phyloP scores from a whole-genome alignment of 1,140 invertebrate genomes.

The Dendroctonus ponderosae region DNA sequence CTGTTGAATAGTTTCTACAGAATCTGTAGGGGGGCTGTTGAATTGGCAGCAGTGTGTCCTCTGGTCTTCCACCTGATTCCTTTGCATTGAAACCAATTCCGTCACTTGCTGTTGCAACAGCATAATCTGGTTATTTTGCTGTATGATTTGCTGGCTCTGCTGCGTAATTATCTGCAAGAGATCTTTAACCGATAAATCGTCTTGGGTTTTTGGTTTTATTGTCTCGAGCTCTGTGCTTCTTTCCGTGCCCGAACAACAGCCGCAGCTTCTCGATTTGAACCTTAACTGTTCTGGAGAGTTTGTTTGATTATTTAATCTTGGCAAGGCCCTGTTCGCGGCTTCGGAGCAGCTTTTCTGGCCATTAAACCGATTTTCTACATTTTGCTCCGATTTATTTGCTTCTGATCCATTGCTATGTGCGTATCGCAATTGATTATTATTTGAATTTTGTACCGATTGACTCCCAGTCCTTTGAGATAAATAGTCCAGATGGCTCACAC shows the following conservation, averaged over 20 bases:
- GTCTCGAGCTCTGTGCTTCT: too few relatives aligned
- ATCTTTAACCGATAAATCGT: constrained; percentile 56
- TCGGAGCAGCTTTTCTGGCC: too few relatives aligned
- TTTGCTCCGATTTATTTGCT: too few relatives aligned
- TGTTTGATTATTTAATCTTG: too few relatives aligned
- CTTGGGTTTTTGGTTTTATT: constrained; percentile 30
- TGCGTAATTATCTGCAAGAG: constrained; percentile 59
- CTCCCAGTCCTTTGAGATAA: background rate
- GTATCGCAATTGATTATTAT: background rate
- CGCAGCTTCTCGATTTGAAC: too few relatives aligned
- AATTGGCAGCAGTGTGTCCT: background rate
- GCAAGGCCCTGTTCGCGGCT: too few relatives aligned
- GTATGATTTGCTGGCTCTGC: constrained; percentile 57
- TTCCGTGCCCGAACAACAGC: too few relatives aligned
- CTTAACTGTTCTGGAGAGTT: too few relatives aligned
- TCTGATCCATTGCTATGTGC: too few relatives aligned
- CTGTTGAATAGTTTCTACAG: constrained; percentile 16
- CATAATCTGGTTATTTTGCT: constrained; percentile 59
- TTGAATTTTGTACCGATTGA: constrained; percentile 3
- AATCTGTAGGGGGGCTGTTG: too few relatives aligned
- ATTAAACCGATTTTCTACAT: too few relatives aligned
- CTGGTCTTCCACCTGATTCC: constrained; percentile 2
- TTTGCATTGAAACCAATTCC: constrained; percentile 29
- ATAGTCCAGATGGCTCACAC: background rate
- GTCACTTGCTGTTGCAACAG: constrained; percentile 57